These are phyloP conservation scores for Anoura caudifer DNA, from an alignment of 2,113 vertebrate species.

Conservation along the genomic window DNA sequence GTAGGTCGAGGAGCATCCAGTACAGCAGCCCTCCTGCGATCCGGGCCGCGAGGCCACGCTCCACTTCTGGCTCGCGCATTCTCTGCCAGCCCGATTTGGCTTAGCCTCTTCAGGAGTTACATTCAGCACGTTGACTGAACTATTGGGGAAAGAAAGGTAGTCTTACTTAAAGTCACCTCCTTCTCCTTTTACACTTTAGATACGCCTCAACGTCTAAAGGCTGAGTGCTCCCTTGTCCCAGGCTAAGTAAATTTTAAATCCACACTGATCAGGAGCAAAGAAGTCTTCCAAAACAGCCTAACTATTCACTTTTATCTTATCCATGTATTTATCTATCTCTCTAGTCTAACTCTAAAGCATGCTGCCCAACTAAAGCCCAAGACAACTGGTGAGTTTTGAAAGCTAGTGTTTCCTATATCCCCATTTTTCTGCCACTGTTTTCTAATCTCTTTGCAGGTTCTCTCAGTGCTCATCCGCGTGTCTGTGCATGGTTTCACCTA, in stretches of 20 bases:
- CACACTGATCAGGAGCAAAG: not conserved
- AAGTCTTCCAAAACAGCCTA: not conserved
- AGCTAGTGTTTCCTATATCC: not conserved
- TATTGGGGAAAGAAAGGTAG: not conserved
- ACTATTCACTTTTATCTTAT: not conserved
- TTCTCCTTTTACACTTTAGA: not conserved
- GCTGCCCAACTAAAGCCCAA: not conserved
- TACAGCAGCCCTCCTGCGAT: slow-evolving; percentile 56
- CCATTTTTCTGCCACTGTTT: not conserved
- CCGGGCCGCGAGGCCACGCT: slow-evolving; percentile 40
- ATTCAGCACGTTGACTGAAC: slow-evolving; percentile 62
- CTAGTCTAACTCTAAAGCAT: not conserved
- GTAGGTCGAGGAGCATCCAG: slow-evolving; percentile 42
- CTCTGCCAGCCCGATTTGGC: slow-evolving; percentile 68
- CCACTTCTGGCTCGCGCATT: slow-evolving; percentile 57
- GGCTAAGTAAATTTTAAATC: not conserved
- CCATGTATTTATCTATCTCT: not conserved
- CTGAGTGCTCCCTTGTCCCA: not conserved
- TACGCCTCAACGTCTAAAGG: not conserved
- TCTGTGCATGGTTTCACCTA: not conserved
- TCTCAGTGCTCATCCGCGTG: not conserved
- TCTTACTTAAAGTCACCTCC: not conserved
- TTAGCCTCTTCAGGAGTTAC: slow-evolving; percentile 65
- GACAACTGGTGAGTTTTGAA: not conserved
- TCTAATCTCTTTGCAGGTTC: not conserved